phyloP scores from a whole-genome alignment of 2,888 invertebrate genomes.

The Chrysolina americana region DNA sequence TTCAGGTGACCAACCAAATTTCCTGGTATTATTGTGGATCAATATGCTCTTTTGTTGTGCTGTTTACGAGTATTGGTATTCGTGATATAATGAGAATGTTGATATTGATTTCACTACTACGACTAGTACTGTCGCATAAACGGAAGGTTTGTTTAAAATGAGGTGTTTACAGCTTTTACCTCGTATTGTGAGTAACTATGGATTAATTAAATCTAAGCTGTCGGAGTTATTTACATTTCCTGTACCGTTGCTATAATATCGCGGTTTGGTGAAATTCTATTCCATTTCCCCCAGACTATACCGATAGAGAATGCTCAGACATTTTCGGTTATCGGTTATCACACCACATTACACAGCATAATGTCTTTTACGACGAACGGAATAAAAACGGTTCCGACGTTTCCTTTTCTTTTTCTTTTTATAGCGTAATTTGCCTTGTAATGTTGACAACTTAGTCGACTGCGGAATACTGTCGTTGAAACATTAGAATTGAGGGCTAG shows the following conservation, averaged over 20 bases:
- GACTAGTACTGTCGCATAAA: background rate
- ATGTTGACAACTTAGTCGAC: conserved; percentile 42
- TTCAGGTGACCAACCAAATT: too few relatives aligned
- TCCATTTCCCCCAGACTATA: background rate
- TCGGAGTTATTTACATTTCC: background rate
- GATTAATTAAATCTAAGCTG: background rate
- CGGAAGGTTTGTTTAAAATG: background rate
- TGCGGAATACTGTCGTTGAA: conserved; percentile 42
- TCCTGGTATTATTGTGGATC: too few relatives aligned
- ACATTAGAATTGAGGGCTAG: conserved; percentile 41
- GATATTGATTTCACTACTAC: too few relatives aligned
- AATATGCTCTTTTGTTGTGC: too few relatives aligned
- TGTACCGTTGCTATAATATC: background rate
- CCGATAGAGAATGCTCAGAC: conserved; percentile 7
- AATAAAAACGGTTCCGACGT: conserved; percentile 42
- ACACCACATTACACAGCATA: conserved; percentile 41
- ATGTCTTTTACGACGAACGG: conserved; percentile 24
- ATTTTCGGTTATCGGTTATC: conserved; percentile 41
- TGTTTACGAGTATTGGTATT: too few relatives aligned
- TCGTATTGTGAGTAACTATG: background rate
- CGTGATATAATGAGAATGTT: too few relatives aligned
- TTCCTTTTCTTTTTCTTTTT: conserved; percentile 40
- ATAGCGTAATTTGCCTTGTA: conserved; percentile 41
- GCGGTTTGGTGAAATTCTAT: conserved; percentile 6
- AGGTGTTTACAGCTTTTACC: background rate